Evolutionary conservation across 2,888 invertebrate genomes (phyloP), one percentile per base, ranked within the genome.

Genomic region (Tipula vernalis): DNA sequence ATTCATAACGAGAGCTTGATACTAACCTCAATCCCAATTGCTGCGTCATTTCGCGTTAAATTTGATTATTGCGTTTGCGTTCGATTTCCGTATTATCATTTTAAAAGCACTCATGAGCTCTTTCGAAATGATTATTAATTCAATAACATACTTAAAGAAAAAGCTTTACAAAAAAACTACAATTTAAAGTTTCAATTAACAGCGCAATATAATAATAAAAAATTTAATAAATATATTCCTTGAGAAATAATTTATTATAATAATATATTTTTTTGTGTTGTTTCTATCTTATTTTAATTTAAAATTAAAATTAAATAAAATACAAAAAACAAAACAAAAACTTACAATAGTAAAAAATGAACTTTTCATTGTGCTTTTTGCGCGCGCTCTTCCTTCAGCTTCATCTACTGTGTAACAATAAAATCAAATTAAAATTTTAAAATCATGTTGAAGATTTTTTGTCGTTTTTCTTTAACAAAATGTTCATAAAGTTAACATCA

Each of bases 351-450:
- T 28, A 28, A 28, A 18, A 71, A 28, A 18, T 71, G 71, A 28
- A 71, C 71, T 71, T 28, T 71, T 12, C 12, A 71, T 28, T 71
- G 71, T 71, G 71, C 71, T 71, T 71, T 71, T 71, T 71, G 10
- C 71, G 71, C 71, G 18, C 28, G 12, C 8, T 71, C 71, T 10
- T 28, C 71, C 18, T 28, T 18, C 71, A 10, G 28, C n/a, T 51
- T 71, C 71, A 28, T 71, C 3, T 71, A 28, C 12, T 28, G 71
- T 18, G 71, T 71, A 28, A 71, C 71, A 71, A 71, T 71, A 71
- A 71, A 71, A 71, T 71, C 71, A 71, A 71, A 71, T 71, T 71
- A 71, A 71, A 71, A 71, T 71, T 71, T 71, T 71, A 71, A 71
- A 71, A 71, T 71, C 71, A 28, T 71, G 71, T 71, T 71, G 71